phyloP scores from a whole-genome alignment of 2,797 vertebrate genomes.

The Sphaeramia orbicularis region DNA sequence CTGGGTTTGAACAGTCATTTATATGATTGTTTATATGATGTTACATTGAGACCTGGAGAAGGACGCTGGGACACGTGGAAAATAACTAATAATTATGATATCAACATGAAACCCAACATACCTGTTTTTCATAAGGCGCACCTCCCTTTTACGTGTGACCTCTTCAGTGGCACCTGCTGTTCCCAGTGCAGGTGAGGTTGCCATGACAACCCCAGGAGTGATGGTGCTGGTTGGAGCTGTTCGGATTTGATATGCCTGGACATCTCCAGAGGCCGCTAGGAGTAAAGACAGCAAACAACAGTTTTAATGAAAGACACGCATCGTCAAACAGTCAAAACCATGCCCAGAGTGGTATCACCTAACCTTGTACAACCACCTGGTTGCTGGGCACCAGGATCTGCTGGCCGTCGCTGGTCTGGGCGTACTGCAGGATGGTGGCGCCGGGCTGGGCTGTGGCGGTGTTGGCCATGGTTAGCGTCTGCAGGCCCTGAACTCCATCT shows the following conservation, averaged over 20 bases:
- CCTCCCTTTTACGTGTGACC: conserved; percentile 96
- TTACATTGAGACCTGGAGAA: no score
- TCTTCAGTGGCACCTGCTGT: conserved; percentile 92
- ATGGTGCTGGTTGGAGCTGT: conserved; percentile 94
- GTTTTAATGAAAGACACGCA: background rate
- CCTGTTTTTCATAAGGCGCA: conserved; percentile 99
- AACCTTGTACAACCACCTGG: conserved; percentile 99
- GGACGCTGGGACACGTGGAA: no score
- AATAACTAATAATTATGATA: background rate
- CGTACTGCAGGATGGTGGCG: conserved; percentile 98
- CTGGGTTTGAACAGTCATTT: no score
- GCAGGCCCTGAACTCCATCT: conserved; percentile 96
- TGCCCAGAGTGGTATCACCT: conserved; percentile 39
- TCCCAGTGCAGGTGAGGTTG: conserved; percentile 93
- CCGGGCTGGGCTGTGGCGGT: conserved; percentile 90
- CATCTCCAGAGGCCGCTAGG: conserved; percentile 95
- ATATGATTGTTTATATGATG: no score
- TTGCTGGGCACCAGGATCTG: conserved; percentile 99
- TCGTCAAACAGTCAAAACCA: background rate
- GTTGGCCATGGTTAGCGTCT: conserved; percentile 97
- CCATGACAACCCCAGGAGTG: conserved; percentile 95
- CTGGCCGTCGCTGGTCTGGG: conserved; percentile 98
- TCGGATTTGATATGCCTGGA: conserved; percentile 99
- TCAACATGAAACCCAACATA: conserved; percentile 37
- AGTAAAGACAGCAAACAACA: background rate